Percentiles rank a stretch among this genome's conserved stretches.
Evolutionary conservation across 1,140 invertebrate genomes (phyloP).

Genomic region (Ceratitis capitata): DNA sequence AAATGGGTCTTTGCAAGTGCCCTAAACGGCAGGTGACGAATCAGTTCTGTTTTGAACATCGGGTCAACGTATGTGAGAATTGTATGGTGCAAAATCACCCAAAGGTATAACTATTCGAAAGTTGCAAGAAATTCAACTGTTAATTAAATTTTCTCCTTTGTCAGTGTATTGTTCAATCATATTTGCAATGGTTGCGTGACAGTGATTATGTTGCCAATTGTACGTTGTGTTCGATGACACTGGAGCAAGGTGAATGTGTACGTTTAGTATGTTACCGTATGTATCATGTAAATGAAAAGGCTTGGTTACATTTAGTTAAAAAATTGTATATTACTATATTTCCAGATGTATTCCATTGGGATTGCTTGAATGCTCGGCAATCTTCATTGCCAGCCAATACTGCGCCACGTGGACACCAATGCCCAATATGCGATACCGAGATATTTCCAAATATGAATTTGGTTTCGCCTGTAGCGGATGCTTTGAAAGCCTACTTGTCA

Average conservation of each 20-base stretch:
- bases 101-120: slow-evolving; percentile 74
- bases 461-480: slow-evolving; percentile 62
- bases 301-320: not conserved
- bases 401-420: slow-evolving; percentile 59
- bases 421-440: slow-evolving; percentile 55
- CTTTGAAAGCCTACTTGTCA: slow-evolving; percentile 54
- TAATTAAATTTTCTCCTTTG: slow-evolving; percentile 49
- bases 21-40: slow-evolving; percentile 96
- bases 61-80: slow-evolving; percentile 98
- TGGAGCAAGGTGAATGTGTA: slow-evolving; percentile 87
- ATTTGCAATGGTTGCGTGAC: slow-evolving; percentile 96
- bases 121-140: no score
- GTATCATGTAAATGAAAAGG: slow-evolving; percentile 48
- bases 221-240: slow-evolving; percentile 81
- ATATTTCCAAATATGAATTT: slow-evolving; percentile 63
- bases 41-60: slow-evolving; percentile 98
- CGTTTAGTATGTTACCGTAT: slow-evolving; percentile 87
- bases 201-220: slow-evolving; percentile 95
- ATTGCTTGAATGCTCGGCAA: slow-evolving; percentile 62
- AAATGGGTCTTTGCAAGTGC: slow-evolving; percentile 97
- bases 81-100: slow-evolving; percentile 96
- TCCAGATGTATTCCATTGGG: slow-evolving; percentile 63
- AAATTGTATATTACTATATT: not conserved
- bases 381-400: slow-evolving; percentile 60
- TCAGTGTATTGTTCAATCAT: slow-evolving; percentile 97